phyloP scores from a whole-genome alignment of 2,888 invertebrate species.

The Prostheceraeus crozeri region DNA sequence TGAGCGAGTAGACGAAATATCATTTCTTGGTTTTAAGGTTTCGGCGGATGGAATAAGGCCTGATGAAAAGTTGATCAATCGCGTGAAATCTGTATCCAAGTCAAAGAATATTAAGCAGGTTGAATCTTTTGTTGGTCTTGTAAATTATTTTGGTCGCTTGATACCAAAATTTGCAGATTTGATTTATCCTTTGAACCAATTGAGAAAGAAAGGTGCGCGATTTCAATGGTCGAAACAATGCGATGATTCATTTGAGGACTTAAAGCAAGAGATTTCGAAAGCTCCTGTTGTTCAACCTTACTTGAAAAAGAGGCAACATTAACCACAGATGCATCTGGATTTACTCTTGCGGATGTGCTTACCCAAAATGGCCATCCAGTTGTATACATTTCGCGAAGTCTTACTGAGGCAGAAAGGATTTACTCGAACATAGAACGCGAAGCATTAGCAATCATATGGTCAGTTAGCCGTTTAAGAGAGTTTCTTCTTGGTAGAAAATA shows the following conservation, averaged over 20 bases:
- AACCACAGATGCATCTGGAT: constrained; percentile 34
- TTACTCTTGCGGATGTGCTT: constrained; percentile 15
- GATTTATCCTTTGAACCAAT: constrained; percentile 25
- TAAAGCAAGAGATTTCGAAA: too few species aligned
- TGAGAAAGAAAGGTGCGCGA: constrained; percentile 1
- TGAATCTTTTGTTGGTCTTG: constrained; percentile 29
- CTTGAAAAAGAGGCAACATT: constrained; percentile 32
- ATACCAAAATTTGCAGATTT: constrained; percentile 30
- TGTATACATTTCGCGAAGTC: constrained; percentile 30
- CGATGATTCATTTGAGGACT: too few species aligned
- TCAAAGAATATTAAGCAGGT: constrained; percentile 32
- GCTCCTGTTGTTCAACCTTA: too few species aligned
- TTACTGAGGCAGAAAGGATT: constrained; percentile 33
- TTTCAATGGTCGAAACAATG: too few species aligned
- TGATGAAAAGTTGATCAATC: constrained; percentile 29
- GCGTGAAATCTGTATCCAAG: neutral
- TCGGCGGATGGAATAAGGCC: constrained; percentile 31
- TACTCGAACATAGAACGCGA: constrained; percentile 35
- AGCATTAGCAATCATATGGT: constrained; percentile 34
- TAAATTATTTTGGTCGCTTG: constrained; percentile 16
- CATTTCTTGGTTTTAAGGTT: constrained; percentile 31
- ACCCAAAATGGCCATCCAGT: constrained; percentile 36
- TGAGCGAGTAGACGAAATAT: constrained; percentile 25
- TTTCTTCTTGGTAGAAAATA: constrained; percentile 32
- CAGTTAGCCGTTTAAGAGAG: constrained; percentile 28